phyloP scores from a whole-genome alignment of 1,140 invertebrate species.

The Lepidurus couesii region DNA sequence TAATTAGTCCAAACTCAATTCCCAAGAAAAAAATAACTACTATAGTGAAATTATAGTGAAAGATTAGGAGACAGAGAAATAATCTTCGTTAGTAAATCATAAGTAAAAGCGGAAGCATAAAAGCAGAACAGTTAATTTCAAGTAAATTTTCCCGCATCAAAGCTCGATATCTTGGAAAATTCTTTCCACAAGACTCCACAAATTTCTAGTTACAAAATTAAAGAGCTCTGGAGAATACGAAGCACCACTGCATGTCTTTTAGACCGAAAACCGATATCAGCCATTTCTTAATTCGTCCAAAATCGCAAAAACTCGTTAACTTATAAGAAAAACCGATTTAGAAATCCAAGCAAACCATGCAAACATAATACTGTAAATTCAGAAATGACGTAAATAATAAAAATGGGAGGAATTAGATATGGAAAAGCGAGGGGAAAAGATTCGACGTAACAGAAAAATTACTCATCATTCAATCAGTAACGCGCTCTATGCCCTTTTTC shows the following conservation, averaged over 20 bases:
- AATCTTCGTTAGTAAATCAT: background rate
- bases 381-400: constrained; percentile 40
- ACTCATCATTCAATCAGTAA: constrained; percentile 39
- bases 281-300: background rate
- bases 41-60: background rate
- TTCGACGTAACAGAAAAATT: constrained; percentile 34
- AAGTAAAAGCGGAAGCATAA: background rate
- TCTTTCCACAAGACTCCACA: background rate
- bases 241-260: constrained; percentile 21
- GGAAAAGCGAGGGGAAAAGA: constrained; percentile 40
- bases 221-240: background rate
- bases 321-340: background rate
- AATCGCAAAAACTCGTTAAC: constrained; percentile 27
- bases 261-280: background rate
- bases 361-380: constrained; percentile 28
- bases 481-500: constrained; percentile 33
- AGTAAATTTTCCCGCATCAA: background rate
- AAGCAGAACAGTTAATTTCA: background rate
- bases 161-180: background rate
- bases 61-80: background rate
- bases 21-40: background rate
- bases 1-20: background rate
- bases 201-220: background rate
- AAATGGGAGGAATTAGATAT: constrained; percentile 38
- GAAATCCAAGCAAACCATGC: background rate